phyloP scores from a whole-genome alignment of 2,797 vertebrate species.

The Pterois miles region DNA sequence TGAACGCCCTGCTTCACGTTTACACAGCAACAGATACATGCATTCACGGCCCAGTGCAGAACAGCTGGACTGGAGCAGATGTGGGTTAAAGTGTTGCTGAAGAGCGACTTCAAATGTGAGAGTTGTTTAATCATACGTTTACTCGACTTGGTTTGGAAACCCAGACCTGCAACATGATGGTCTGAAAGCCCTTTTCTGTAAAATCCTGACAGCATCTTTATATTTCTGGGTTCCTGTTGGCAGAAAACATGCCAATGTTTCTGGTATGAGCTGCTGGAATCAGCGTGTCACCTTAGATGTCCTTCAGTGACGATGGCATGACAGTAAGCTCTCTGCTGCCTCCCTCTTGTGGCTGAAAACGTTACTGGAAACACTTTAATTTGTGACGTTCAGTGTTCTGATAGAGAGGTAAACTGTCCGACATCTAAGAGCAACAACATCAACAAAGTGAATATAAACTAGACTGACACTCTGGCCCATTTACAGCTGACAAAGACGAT shows the following conservation, averaged over 20 bases:
- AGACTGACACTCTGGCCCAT: neutral
- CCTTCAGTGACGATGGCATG: neutral
- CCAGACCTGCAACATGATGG: neutral
- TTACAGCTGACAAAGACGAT: neutral
- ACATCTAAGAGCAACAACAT: neutral
- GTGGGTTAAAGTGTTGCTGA: conserved; percentile 2
- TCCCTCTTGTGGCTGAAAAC: conserved; percentile 49
- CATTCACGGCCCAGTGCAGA: conserved; percentile 1
- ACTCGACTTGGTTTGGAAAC: neutral
- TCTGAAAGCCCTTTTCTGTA: neutral
- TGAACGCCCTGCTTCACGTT: neutral
- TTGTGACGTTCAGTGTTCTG: neutral
- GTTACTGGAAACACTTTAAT: conserved; percentile 20
- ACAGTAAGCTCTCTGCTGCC: neutral
- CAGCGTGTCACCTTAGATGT: conserved; percentile 8
- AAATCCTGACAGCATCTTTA: neutral
- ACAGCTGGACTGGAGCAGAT: conserved; percentile 34
- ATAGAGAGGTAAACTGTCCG: neutral
- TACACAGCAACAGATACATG: conserved; percentile 2
- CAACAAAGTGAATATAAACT: neutral
- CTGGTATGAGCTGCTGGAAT: no score
- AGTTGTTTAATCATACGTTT: neutral
- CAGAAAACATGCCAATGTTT: neutral
- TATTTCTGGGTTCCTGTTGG: neutral
- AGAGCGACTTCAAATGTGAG: conserved; percentile 9